A percentile compares a stretch with the other conserved stretches of the same genome.
Conservation (phyloP, 2,113 vertebrate species). For the Willisornis vidua region DNA sequence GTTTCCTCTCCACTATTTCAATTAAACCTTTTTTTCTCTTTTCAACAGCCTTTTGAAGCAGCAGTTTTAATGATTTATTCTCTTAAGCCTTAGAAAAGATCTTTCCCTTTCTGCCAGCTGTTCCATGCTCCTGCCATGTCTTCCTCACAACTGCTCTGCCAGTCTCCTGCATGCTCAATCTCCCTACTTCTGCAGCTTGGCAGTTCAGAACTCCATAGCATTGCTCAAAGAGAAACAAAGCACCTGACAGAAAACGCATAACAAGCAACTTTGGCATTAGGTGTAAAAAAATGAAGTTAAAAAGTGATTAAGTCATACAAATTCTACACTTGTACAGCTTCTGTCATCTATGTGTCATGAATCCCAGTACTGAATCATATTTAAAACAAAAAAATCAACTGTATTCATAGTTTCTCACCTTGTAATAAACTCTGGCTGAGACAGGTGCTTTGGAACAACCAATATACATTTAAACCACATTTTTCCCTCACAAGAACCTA, state of each 20-base stretch:
- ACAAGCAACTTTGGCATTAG: background rate
- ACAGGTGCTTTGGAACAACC: background rate
- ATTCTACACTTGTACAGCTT: background rate
- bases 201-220: background rate
- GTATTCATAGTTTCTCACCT: background rate
- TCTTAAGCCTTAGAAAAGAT: background rate
- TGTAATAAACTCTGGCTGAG: background rate
- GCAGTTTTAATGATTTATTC: background rate
- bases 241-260: background rate
- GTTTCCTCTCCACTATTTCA: background rate
- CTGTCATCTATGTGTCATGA: background rate
- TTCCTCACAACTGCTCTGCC: slow-evolving; percentile 14
- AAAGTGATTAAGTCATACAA: background rate
- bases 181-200: background rate
- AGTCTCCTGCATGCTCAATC: background rate
- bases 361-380: background rate
- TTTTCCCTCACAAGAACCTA: background rate
- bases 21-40: background rate
- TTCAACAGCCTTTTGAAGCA: background rate
- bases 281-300: background rate
- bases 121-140: background rate
- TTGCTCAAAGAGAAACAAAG: slow-evolving; percentile 12
- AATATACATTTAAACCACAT: background rate
- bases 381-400: background rate
- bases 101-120: background rate